A percentile compares a stretch with the other conserved stretches of the same genome.
These are phyloP conservation scores for Fistularia commersonii DNA, from an alignment of 2,797 vertebrate species.

Conservation along the genomic window DNA sequence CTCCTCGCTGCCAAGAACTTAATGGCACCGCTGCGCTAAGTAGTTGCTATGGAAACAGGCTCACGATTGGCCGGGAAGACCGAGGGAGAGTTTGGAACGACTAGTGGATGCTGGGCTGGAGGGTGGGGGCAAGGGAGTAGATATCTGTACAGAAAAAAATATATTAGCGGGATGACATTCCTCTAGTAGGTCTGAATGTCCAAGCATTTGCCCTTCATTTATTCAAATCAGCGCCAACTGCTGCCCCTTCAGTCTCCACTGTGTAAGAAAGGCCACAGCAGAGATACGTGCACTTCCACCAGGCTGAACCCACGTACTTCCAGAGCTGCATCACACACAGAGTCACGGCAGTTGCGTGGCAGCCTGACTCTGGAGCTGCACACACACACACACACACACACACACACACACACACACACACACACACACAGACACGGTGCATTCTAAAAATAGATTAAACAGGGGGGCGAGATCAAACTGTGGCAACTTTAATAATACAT, in stretches of 20 bases:
- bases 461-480: slow-evolving; percentile 20
- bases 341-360: slow-evolving; percentile 10
- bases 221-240: slow-evolving; percentile 4
- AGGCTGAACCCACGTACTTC: slow-evolving; percentile 11
- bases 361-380: slow-evolving; percentile 28
- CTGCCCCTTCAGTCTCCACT: slow-evolving; percentile 12
- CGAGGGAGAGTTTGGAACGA: slow-evolving; percentile 48
- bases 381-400: no score
- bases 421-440: no score
- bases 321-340: slow-evolving; percentile 10
- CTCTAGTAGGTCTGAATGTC: slow-evolving; percentile 22
- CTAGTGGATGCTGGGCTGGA: slow-evolving; percentile 26
- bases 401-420: no score
- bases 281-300: neutral
- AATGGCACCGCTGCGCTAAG: slow-evolving; percentile 66
- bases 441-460: slow-evolving; percentile 50
- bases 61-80: slow-evolving; percentile 55
- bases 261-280: slow-evolving; percentile 11
- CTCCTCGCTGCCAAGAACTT: slow-evolving; percentile 68
- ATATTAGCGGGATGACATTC: slow-evolving; percentile 32
- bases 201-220: no score
- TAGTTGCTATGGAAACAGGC: slow-evolving; percentile 69
- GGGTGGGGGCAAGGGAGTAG: slow-evolving; percentile 16
- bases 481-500: slow-evolving; percentile 7
- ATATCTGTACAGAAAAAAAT: slow-evolving; percentile 34